Evolutionary conservation across 2,888 invertebrate species (phyloP).

Genomic region (Leptopilina syphax): DNA sequence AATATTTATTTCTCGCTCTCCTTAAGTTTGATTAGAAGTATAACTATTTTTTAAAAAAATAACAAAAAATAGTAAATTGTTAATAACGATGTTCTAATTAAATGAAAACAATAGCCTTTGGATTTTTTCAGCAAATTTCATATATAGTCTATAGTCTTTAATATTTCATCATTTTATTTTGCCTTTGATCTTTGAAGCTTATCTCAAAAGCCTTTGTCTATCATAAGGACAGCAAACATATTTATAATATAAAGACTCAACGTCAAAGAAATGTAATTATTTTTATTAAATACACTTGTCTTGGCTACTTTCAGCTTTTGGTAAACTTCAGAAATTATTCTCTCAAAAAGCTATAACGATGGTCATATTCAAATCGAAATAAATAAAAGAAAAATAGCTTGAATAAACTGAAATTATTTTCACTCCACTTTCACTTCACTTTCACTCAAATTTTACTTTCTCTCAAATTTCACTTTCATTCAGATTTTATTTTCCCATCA

Average conservation of each 20-base stretch:
- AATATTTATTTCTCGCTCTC: not conserved
- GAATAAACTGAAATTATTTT: too few species aligned
- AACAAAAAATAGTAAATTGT: not conserved
- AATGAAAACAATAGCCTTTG: not conserved
- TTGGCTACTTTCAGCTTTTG: not conserved
- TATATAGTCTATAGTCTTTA: not conserved
- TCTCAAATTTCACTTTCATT: too few species aligned
- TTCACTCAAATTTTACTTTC: too few species aligned
- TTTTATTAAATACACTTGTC: not conserved
- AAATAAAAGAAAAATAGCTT: too few species aligned
- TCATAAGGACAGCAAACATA: not conserved
- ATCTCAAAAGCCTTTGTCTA: conserved; percentile 18
- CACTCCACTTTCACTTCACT: too few species aligned
- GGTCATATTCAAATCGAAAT: too few species aligned
- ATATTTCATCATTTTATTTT: conserved; percentile 21
- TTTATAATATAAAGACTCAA: not conserved
- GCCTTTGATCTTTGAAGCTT: conserved; percentile 5
- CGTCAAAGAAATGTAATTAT: not conserved
- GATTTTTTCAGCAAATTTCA: not conserved
- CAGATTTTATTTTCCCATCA: too few species aligned
- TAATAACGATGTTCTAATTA: not conserved
- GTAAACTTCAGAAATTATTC: not conserved
- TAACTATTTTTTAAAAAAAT: not conserved
- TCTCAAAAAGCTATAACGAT: too few species aligned
- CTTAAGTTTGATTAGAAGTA: not conserved